These are phyloP conservation scores for Lasioglossum leucozonium DNA, from an alignment of 2,888 invertebrate genomes.

Conservation along the genomic window DNA sequence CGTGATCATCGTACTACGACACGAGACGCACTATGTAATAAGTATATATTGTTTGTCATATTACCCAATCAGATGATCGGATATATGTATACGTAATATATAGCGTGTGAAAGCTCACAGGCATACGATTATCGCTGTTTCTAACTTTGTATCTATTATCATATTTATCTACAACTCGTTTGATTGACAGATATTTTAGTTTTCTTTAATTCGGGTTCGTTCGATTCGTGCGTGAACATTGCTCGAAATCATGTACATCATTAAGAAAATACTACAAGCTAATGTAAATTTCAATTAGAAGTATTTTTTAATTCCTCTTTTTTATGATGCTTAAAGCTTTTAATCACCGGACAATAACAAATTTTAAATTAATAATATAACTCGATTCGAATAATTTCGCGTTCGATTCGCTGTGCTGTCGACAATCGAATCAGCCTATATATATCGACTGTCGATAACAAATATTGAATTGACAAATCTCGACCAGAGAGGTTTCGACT, in stretches of 20 bases:
- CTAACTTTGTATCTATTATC: background rate
- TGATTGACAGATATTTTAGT: background rate
- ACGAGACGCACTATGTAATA: background rate
- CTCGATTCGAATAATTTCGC: background rate
- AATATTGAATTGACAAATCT: background rate
- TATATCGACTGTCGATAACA: background rate
- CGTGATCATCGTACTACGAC: background rate
- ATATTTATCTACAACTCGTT: background rate
- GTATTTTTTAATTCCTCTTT: background rate
- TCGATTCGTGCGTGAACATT: background rate
- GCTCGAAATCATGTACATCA: background rate
- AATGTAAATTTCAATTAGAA: background rate
- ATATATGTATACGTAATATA: background rate
- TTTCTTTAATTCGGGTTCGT: background rate
- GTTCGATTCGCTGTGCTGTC: background rate
- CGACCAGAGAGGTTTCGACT: too few relatives aligned
- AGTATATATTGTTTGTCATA: background rate
- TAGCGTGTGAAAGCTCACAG: background rate
- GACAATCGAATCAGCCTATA: background rate
- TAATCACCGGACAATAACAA: background rate
- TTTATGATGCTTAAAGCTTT: background rate
- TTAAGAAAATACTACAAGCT: background rate
- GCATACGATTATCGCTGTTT: background rate
- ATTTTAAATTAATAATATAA: background rate
- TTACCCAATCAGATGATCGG: constrained; percentile 9